A percentile compares a stretch with the other conserved stretches of the same genome.
These are phyloP conservation scores for Plestiodon gilberti DNA, from an alignment of 2,113 vertebrate species.

Conservation along the genomic window DNA sequence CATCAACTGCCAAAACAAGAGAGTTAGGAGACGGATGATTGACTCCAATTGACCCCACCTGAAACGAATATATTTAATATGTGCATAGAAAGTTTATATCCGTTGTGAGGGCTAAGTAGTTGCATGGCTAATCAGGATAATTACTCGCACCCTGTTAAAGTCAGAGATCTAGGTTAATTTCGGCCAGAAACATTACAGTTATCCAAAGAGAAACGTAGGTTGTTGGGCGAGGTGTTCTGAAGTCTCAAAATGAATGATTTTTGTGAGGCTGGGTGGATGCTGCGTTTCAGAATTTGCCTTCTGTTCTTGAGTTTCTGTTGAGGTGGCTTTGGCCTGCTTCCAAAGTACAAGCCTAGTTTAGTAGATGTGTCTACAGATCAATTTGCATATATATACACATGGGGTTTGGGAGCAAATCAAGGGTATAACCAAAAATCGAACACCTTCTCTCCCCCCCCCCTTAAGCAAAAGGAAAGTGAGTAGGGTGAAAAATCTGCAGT, in stretches of 20 bases:
- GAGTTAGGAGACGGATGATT: background rate
- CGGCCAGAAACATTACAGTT: background rate
- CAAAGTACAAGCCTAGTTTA: too few species aligned
- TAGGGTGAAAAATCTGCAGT: slow-evolving; percentile 10
- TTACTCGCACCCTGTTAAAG: background rate
- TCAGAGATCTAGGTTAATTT: background rate
- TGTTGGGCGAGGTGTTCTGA: background rate
- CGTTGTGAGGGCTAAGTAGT: background rate
- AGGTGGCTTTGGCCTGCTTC: background rate
- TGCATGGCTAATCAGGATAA: background rate
- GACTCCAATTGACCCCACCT: too few species aligned
- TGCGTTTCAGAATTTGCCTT: too few species aligned
- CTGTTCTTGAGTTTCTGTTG: background rate
- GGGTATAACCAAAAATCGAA: background rate
- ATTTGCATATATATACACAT: background rate
- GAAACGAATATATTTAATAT: background rate
- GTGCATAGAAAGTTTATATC: background rate
- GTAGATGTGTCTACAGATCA: background rate
- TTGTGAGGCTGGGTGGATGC: too few species aligned
- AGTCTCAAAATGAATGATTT: background rate
- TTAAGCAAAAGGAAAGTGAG: background rate
- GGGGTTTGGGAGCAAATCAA: background rate
- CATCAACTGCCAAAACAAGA: background rate
- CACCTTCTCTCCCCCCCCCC: background rate
- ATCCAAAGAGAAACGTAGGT: background rate